Base-by-base conservation (phyloP, 2,113 vertebrate genomes). In the Oceanites oceanicus region DNA sequence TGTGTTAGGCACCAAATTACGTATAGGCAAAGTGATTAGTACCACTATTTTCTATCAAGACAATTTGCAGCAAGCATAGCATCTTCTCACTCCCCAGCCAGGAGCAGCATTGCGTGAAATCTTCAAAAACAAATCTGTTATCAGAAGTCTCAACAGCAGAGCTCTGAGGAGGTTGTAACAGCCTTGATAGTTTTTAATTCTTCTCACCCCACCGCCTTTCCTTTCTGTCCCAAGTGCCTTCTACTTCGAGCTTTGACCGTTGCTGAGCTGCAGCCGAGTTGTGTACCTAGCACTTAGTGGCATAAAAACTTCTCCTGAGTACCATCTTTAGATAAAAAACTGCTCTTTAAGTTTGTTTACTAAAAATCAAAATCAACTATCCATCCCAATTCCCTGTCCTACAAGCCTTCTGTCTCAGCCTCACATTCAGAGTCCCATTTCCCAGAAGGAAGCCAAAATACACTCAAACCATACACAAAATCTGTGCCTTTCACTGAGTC, bases 1-100 rank as follows among this genome's bases (percentile, higher is more conserved):
- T 81, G 90, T 90, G 92, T 96, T 93, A 96, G 94, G 96, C 65
- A 94, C 90, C 93, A 83, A 95, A 95, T 94, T 94, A 95, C 55
- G 89, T 94, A 82, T 49, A 95, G 92, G 95, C 90, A 97, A 86
- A 95, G 92, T n/a, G 70, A 96, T 96, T 79, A 96, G 92, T 36
- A 94, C 88, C 92, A 76, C 95, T 90, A 70, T 91, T 96, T 95
- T 76, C 95, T 71, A 95, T 91, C 95, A 59, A 91, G 90, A 77
- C 92, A 94, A 91, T 95, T 94, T 95, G 74, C 94, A 92, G 90
- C 79, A 49, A 74, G 87, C 15, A 2, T 5, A 72, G 82, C 90
- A 58, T 92, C 96, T 96, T 92, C 82, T 95, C 88, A 36, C 92
- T 90, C 79, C 96, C 88, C 92, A 76, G 92, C 77, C 91, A 94